Evolutionary conservation across 2,888 invertebrate species (phyloP).

Genomic region (Metellina segmentata): DNA sequence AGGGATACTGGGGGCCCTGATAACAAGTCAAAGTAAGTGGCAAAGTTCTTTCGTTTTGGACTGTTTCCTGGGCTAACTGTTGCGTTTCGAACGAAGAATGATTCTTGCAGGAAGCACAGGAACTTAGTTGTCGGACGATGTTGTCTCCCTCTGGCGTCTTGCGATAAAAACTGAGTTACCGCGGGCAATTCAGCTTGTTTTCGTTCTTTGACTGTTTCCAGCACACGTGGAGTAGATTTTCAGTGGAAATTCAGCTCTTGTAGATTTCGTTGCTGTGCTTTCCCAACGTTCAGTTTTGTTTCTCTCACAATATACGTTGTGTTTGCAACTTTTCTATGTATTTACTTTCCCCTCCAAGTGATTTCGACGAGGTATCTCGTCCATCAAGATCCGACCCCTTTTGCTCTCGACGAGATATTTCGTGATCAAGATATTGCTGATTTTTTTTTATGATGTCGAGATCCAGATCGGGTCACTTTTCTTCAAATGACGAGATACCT

Average conservation of each 20-base stretch:
- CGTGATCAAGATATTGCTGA: too few species aligned
- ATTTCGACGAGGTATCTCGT: too few species aligned
- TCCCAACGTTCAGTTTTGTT: background rate
- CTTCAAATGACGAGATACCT: too few species aligned
- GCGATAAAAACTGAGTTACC: constrained; percentile 41
- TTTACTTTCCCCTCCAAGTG: too few species aligned
- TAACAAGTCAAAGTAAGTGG: constrained; percentile 32
- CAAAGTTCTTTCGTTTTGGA: background rate
- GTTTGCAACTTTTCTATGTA: too few species aligned
- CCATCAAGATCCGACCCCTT: too few species aligned
- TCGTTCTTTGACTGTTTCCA: background rate
- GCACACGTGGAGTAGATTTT: background rate
- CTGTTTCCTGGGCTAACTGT: background rate
- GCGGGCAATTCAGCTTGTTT: constrained; percentile 34
- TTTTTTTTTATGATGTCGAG: too few species aligned
- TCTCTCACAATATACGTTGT: background rate
- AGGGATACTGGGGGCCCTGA: constrained; percentile 46
- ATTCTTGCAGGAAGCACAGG: background rate
- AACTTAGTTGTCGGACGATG: background rate
- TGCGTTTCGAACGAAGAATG: background rate
- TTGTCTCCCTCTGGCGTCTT: constrained; percentile 42
- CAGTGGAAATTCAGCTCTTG: background rate
- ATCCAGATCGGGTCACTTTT: too few species aligned
- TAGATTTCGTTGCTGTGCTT: background rate
- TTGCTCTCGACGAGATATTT: too few species aligned